Evolutionary conservation across 2,888 invertebrate genomes (phyloP).

Genomic region (Abscondita cerata): DNA sequence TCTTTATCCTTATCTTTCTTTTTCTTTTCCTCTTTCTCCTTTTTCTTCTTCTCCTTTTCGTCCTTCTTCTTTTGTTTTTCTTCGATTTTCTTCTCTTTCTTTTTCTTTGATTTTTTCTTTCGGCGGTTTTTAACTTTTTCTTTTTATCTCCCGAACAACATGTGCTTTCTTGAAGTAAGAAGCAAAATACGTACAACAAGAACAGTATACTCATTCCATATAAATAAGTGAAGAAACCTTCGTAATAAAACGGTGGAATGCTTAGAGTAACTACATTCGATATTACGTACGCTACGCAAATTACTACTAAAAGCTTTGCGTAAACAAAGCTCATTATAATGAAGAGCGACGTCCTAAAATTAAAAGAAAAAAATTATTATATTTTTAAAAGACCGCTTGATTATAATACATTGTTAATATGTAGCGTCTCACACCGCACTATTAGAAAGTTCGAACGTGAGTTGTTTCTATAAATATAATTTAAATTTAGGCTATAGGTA

Average conservation of each 20-base stretch:
- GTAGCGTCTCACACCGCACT: conserved; percentile 11
- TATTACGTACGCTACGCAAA: conserved; percentile 93
- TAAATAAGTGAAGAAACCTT: conserved; percentile 94
- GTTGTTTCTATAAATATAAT: conserved; percentile 34
- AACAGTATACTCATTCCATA: conserved; percentile 93
- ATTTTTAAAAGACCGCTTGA: background rate
- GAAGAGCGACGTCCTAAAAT: conserved; percentile 87
- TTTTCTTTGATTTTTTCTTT: conserved; percentile 59
- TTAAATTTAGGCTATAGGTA: conserved; percentile 35
- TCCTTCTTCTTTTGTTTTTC: conserved; percentile 66
- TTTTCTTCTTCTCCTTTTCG: conserved; percentile 65
- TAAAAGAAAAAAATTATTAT: conserved; percentile 14
- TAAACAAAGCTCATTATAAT: conserved; percentile 97
- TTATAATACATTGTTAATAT: background rate
- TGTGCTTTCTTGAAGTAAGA: conserved; percentile 89
- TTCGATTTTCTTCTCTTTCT: conserved; percentile 61
- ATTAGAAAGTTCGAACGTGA: conserved; percentile 21
- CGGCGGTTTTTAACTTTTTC: conserved; percentile 60
- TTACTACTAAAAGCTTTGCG: conserved; percentile 91
- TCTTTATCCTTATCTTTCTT: conserved; percentile 64
- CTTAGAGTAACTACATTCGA: conserved; percentile 94
- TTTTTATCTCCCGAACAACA: conserved; percentile 76
- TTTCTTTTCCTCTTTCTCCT: conserved; percentile 66
- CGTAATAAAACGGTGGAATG: conserved; percentile 90
- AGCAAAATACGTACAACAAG: conserved; percentile 93